Evolutionary conservation across 1,140 invertebrate species (phyloP).

Genomic region (Leptinotarsa texana): DNA sequence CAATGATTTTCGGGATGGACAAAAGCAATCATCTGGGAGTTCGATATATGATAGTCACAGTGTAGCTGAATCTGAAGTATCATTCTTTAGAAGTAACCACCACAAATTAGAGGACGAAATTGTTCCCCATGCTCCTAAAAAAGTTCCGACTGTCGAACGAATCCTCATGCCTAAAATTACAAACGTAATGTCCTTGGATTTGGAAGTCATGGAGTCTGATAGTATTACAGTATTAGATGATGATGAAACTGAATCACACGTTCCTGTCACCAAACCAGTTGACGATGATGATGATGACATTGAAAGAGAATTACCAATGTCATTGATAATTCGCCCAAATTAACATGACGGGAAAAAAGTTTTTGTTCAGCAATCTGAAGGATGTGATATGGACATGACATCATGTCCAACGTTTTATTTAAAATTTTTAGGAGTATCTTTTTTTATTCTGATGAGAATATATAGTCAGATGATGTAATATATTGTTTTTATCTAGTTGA

Average conservation of each 20-base stretch:
- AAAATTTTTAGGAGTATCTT: too few relatives aligned
- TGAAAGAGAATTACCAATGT: conserved; percentile 3
- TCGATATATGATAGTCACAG: too few relatives aligned
- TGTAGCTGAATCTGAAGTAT: too few relatives aligned
- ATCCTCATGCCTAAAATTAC: neutral
- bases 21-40: too few relatives aligned
- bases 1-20: too few relatives aligned
- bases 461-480: too few relatives aligned
- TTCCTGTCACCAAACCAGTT: neutral
- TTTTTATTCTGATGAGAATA: too few relatives aligned
- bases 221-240: neutral
- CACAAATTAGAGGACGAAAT: too few relatives aligned
- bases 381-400: neutral
- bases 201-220: neutral
- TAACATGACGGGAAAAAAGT: neutral
- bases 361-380: neutral
- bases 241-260: neutral
- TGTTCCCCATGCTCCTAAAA: neutral
- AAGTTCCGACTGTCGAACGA: neutral
- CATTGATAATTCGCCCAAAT: conserved; percentile 5
- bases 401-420: too few relatives aligned
- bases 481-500: too few relatives aligned
- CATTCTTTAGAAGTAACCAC: too few relatives aligned
- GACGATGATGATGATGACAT: conserved; percentile 2
- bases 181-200: neutral